Base-by-base conservation (phyloP, 64 coral and sea anemone genomes). In the Dendrophyllia cribrosa region DNA sequence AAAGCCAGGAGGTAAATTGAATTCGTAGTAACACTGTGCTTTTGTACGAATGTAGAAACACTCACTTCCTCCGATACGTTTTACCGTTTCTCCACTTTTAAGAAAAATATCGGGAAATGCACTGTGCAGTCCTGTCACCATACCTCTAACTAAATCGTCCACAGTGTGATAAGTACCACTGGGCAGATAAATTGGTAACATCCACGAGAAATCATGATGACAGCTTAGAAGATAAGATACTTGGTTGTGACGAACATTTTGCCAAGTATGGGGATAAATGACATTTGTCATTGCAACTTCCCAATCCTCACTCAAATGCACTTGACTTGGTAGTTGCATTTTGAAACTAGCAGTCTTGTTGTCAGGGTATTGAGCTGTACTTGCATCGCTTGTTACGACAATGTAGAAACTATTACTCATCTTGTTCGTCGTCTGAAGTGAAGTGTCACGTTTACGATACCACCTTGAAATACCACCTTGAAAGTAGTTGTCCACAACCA, bases 401-500 rank as follows among this genome's bases (percentile, higher is more conserved):
- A 15, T 67, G 59, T 82, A 34, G 25, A 82, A 82, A 82, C 61
- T 82, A 20, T 82, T 66, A 12, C 9, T 82, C 79, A 82, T 82
- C 6, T 19, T 82, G 11, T 23, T 20, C 16, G 55, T 19, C 55
- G 79, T 3, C 17, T 20, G 14, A 60, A 82, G 19, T 63, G 53
- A 25, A 61, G 79, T 61, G n/a, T n/a, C 12, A 82, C 53, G 61
- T 61, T 82, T 16, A 62, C 24, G 12, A 66, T 82, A 16, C 79
- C 53, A 11, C 23, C 55, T 34, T 23, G 23, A 66, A 66, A 82
- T 66, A n/a, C n/a, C n/a, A n/a, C n/a, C n/a, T n/a, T n/a, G 56
- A 82, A 24, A 82, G 53, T 9, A 15, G 4, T 6, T 26, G 9
- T 2, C 79, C 79, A 82, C 56, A 82, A 82, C 79, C 43, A 21